Evolutionary conservation across 92 coral and sea anemone species (phyloP), one percentile per base, ranked within the genome.

Genomic region (Parazoanthus darwini): DNA sequence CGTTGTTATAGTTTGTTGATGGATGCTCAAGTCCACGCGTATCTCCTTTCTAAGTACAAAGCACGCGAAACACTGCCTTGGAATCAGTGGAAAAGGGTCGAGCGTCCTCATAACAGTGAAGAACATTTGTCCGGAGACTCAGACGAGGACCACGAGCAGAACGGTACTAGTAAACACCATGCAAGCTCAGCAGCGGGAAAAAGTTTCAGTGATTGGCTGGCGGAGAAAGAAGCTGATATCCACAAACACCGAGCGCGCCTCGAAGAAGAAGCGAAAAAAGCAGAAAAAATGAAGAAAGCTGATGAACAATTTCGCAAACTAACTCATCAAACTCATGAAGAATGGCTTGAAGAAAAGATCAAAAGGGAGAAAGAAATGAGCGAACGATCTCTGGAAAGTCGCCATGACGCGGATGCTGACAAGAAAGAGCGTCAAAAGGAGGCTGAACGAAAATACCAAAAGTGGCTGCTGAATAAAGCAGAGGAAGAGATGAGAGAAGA

Each of bases 51-150:
- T 6, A 84, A 84, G 36, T 84, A 84, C 87, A 84, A 84, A 16
- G 78, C 51, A 29, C 87, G 87, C 44, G 78, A 84, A 6, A 35
- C 70, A 14, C 79, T 84, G 38, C 87, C 87, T 18, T 84, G 87
- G 87, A 84, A 84, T 72, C 87, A 84, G 68, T 84, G 87, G 87
- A 84, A 29, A 48, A 36, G 26, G 37, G 87, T 71, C 26, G 87
- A 51, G 22, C 79, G 66, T 54, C 33, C 14, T 71, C 68, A 50
- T 33, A 79, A 58, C 68, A 70, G 35, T 39, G 14, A 48, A 13
- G 87, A 71, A 20, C n/a, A 29, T 48, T 84, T 48, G 15, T 46
- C 68, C 14, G 79, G 59, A 38, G 76, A 84, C 46, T 84, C 87
- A 18, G 87, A 71, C 14, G 87, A 84, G 29, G 79, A 71, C 23